These are phyloP conservation scores for Gephyroberyx darwinii DNA, from an alignment of 2,797 vertebrate species.

Conservation along the genomic window DNA sequence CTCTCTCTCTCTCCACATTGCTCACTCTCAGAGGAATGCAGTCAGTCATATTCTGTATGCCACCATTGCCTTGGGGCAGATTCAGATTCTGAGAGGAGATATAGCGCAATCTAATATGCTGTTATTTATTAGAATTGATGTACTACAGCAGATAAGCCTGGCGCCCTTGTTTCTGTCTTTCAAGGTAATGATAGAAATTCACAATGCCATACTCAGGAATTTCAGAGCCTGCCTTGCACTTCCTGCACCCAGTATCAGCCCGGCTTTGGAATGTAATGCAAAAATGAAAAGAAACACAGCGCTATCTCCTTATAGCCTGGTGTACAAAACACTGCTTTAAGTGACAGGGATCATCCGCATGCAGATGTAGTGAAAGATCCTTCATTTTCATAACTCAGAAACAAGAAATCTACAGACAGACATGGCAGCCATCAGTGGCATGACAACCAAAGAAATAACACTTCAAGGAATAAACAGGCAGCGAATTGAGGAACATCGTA, in stretches of 20 bases:
- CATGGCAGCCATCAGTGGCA: conserved; percentile 31
- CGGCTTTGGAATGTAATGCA: conserved; percentile 42
- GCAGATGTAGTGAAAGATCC: conserved; percentile 41
- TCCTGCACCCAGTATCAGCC: conserved; percentile 38
- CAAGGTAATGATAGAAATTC: conserved; percentile 76
- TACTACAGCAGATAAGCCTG: conserved; percentile 73
- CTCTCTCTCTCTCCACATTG: conserved; percentile 16
- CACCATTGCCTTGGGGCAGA: conserved; percentile 68
- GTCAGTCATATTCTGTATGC: conserved; percentile 49
- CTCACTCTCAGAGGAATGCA: conserved; percentile 47
- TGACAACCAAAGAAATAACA: conserved; percentile 55
- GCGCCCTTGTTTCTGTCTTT: conserved; percentile 76
- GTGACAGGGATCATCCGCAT: conserved; percentile 44
- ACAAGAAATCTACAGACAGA: conserved; percentile 37
- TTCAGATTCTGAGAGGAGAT: conserved; percentile 65
- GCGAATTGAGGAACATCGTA: conserved; percentile 32
- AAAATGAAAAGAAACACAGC: conserved; percentile 47
- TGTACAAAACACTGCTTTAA: conserved; percentile 12
- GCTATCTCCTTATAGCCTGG: conserved; percentile 51
- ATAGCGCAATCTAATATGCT: conserved; percentile 71
- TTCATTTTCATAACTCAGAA: conserved; percentile 13
- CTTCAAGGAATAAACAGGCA: conserved; percentile 50
- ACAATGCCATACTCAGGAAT: conserved; percentile 58
- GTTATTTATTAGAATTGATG: conserved; percentile 79
- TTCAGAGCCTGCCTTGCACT: conserved; percentile 42